Evolutionary conservation across 1,140 invertebrate genomes (phyloP).

Genomic region (Cydia strobilella): DNA sequence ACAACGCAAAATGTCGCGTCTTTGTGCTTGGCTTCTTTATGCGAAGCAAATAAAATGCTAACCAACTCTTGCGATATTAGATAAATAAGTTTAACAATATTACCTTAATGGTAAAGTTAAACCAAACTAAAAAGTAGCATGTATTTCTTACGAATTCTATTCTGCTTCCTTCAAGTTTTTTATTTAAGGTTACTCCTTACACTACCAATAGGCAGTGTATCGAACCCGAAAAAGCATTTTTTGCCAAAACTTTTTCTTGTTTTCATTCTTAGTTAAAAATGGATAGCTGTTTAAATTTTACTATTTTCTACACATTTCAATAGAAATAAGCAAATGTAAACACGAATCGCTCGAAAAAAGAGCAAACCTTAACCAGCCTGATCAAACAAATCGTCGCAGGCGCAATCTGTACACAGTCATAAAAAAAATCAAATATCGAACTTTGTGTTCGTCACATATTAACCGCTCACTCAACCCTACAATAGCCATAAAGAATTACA

Average conservation of each 20-base stretch:
- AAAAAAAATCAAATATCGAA: conserved; percentile 39
- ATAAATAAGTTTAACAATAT: too few species aligned
- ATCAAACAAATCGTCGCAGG: conserved; percentile 45
- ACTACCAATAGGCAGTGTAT: conserved; percentile 5
- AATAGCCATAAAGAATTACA: conserved; percentile 74
- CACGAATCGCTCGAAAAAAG: conserved; percentile 36
- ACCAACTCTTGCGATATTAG: too few species aligned
- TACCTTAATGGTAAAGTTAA: too few species aligned
- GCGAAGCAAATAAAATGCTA: too few species aligned
- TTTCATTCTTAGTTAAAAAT: neutral
- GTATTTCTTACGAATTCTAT: too few species aligned
- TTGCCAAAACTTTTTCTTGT: neutral
- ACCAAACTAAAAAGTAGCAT: too few species aligned
- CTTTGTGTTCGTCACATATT: conserved; percentile 53
- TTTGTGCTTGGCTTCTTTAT: too few species aligned
- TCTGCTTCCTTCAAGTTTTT: too few species aligned
- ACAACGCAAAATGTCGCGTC: too few species aligned
- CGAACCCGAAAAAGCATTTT: conserved; percentile 5
- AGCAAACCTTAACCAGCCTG: conserved; percentile 34
- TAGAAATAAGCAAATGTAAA: conserved; percentile 40
- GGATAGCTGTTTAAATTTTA: neutral
- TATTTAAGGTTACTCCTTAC: neutral
- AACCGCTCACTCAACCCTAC: conserved; percentile 75
- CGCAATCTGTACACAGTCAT: conserved; percentile 38
- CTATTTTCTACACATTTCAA: conserved; percentile 18